phyloP scores from a whole-genome alignment of 1,140 invertebrate genomes.

The fruit fly (Drosophila melanogaster) region Release_6_plus_ISO1_MT NT_033777.3:9337001-9337500 shows the following conservation, averaged over 20 bases:
- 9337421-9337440: background rate
- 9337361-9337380: too few species aligned
- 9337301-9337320: slow-evolving; percentile 40
- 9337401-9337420: background rate
- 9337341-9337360: slow-evolving; percentile 4
- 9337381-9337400: background rate
- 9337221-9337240: slow-evolving; percentile 43
- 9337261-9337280: slow-evolving; percentile 32
- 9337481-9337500: background rate
- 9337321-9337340: slow-evolving; percentile 11
- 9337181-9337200: slow-evolving; percentile 35
- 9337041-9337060: slow-evolving; percentile 53
- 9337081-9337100: slow-evolving; percentile 67
- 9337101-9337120: slow-evolving; percentile 24
- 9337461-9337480: background rate
- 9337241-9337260: slow-evolving; percentile 44
- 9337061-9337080: slow-evolving; percentile 53
- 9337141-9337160: slow-evolving; percentile 38
- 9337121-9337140: slow-evolving; percentile 46
- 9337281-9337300: slow-evolving; percentile 28
- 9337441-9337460: background rate
- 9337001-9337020: slow-evolving; percentile 64
- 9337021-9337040: slow-evolving; percentile 57
- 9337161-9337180: slow-evolving; percentile 58
- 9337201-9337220: slow-evolving; percentile 42